A percentile compares a stretch with the other conserved stretches of the same genome.
Conservation (phyloP, 2,888 invertebrate species). For the Poecilus cupreus region DNA sequence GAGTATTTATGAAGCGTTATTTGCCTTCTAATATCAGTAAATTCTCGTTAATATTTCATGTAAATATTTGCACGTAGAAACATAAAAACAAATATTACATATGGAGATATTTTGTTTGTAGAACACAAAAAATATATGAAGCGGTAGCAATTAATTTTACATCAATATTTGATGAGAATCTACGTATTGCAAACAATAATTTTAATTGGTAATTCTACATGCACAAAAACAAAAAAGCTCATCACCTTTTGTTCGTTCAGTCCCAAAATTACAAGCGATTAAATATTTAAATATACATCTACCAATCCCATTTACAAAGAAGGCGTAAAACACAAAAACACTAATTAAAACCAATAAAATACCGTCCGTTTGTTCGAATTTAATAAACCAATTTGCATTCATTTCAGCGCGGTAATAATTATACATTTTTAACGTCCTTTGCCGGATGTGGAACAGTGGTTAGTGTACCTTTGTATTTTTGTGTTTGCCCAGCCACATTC, state of each 20-base stretch:
- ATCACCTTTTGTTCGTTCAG: not conserved
- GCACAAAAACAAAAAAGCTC: slow-evolving; percentile 1
- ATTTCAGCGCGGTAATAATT: slow-evolving; percentile 32
- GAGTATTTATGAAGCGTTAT: no score
- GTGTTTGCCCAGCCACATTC: not conserved
- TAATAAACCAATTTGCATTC: slow-evolving; percentile 52
- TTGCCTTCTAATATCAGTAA: no score
- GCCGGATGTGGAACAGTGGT: not conserved
- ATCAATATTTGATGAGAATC: slow-evolving; percentile 27
- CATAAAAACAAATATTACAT: not conserved
- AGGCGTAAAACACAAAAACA: slow-evolving; percentile 31
- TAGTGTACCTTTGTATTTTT: slow-evolving; percentile 19
- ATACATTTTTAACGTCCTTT: slow-evolving; percentile 25
- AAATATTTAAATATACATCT: slow-evolving; percentile 29
- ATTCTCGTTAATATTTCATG: no score
- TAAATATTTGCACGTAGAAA: not conserved
- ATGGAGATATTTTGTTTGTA: not conserved
- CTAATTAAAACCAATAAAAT: slow-evolving; percentile 47
- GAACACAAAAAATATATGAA: not conserved
- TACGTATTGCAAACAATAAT: slow-evolving; percentile 25
- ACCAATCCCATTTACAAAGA: slow-evolving; percentile 32
- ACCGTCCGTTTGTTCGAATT: slow-evolving; percentile 43
- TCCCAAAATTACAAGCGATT: not conserved
- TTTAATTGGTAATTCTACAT: slow-evolving; percentile 1
- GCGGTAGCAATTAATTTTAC: not conserved